Conservation (phyloP, 2,113 vertebrate genomes). For the Condylura cristata region DNA sequence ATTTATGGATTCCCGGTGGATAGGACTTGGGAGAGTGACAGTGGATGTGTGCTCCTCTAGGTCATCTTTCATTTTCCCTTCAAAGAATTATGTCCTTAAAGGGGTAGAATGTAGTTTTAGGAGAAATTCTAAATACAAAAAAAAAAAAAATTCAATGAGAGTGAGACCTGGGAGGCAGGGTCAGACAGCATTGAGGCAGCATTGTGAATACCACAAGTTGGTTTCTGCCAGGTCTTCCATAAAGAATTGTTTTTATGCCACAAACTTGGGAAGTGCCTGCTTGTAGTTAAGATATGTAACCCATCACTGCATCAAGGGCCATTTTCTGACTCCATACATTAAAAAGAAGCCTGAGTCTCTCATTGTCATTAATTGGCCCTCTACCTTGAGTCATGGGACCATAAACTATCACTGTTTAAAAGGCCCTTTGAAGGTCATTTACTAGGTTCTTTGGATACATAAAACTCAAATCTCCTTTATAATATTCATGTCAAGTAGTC, state of each 20-base stretch:
- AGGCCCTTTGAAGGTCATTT: neutral
- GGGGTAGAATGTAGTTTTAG: neutral
- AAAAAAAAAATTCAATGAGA: too few relatives aligned
- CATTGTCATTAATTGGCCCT: neutral
- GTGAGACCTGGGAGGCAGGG: neutral
- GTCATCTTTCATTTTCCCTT: neutral
- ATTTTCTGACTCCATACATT: conserved; percentile 1
- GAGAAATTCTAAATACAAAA: neutral
- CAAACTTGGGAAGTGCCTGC: neutral
- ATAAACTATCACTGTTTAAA: conserved; percentile 26
- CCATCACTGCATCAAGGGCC: neutral
- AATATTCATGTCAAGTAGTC: neutral
- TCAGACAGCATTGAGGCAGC: neutral
- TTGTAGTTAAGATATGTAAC: neutral
- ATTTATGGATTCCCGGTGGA: neutral
- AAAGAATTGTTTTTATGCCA: neutral
- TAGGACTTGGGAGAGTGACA: neutral
- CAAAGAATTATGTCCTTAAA: neutral
- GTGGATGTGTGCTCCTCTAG: too few relatives aligned
- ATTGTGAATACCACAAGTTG: neutral
- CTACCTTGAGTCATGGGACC: conserved; percentile 20
- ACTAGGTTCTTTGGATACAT: neutral
- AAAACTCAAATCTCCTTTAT: neutral
- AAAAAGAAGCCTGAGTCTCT: neutral
- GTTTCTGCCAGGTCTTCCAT: neutral